Evolutionary conservation across 2,113 vertebrate genomes (phyloP).

Genomic region (Dicrurus megarhynchus): DNA sequence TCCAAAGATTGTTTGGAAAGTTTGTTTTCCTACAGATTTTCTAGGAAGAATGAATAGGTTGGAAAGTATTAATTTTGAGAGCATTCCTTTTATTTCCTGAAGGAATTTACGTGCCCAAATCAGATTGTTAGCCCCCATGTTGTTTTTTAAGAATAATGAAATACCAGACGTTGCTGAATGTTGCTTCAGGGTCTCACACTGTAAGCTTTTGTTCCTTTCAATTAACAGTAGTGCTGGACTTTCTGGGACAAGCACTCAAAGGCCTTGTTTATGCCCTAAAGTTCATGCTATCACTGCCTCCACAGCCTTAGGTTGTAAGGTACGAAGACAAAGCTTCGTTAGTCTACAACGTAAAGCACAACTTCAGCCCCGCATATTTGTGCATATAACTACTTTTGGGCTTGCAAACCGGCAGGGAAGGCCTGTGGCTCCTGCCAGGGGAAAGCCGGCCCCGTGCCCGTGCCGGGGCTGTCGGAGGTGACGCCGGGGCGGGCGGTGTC

Average conservation of each 20-base stretch:
- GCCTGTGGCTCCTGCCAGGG: neutral
- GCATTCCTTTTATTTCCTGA: neutral
- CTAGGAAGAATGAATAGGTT: neutral
- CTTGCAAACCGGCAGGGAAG: too few species aligned
- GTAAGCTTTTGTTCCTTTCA: constrained; percentile 8
- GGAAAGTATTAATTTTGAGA: neutral
- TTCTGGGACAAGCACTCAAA: neutral
- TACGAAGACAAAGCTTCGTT: neutral
- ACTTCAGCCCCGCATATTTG: neutral
- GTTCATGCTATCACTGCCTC: neutral
- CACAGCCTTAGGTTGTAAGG: accelerated
- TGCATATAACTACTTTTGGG: neutral
- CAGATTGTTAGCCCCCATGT: neutral
- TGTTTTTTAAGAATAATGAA: neutral
- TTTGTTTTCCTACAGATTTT: neutral
- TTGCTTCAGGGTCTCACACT: neutral
- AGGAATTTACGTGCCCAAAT: neutral
- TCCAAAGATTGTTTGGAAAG: neutral
- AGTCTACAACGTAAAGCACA: accelerated
- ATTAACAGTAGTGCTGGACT: neutral
- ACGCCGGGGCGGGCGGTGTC: neutral
- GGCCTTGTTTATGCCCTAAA: neutral
- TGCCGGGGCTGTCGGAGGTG: neutral
- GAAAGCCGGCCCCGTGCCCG: accelerated
- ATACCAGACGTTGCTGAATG: neutral